Base-by-base conservation (phyloP, 2,797 vertebrate species). In the Sus cebifrons region DNA sequence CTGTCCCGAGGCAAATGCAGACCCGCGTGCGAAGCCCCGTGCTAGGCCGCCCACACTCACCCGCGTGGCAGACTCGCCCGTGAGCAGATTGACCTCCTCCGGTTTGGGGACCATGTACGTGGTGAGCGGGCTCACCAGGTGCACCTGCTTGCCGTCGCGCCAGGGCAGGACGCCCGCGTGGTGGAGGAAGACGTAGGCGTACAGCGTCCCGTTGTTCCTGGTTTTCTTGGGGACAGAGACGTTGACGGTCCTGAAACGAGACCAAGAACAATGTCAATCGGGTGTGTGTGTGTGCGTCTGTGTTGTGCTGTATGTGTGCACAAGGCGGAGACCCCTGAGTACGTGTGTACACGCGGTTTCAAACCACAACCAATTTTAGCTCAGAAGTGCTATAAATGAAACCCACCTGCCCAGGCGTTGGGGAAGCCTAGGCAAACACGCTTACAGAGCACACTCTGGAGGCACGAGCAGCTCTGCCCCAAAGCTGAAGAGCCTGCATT, bases 121-220 rank as follows among this genome's bases (percentile, higher is more conserved):
- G 86, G 99, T 99, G 89, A 99, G 99, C 88, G 99, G 99, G 83
- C 99, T 99, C 65, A 99, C 98, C 17, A 99, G 98, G 98, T 99
- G 99, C 77, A 99, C 99, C 73, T 99, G 99, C 97, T 99, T 99
- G 79, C 98, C 98, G 67, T 99, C 99, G 13, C 99, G 99, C 99
- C 99, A 99, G 1, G 99, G 99, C 62, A 99, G 99, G 86, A 99
- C 90, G 27, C 99, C 99, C 44, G 99, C 99, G 88, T 99, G 99
- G 98, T 99, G 99, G 85, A 99, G 98, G 94, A 99, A 99, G 94
- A 99, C 98, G 18, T 99, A 99, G 0, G 99, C 99, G 86, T 99
- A 99, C 62, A 99, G 98, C 0, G 99, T 99, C 88, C 99, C 99
- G 2, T 99, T 99, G 96, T 99, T 99, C 70, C 99, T 98, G 0